Conservation (phyloP, 2,797 vertebrate genomes). For the Cygnus olor region DNA sequence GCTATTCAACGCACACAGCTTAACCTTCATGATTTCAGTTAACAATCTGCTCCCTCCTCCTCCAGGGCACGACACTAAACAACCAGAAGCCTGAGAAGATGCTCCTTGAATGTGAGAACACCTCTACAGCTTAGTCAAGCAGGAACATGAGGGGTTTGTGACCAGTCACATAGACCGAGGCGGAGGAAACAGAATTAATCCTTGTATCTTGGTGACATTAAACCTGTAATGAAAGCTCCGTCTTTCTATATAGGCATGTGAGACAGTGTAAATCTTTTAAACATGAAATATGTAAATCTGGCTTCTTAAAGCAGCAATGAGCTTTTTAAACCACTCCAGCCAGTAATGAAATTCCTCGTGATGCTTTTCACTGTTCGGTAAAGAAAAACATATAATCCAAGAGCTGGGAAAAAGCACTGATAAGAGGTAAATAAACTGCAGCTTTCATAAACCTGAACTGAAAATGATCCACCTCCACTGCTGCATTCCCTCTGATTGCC, state of each 20-base stretch:
- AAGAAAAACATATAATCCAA: neutral
- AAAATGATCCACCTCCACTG: neutral
- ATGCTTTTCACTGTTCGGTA: neutral
- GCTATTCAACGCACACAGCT: neutral
- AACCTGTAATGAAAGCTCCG: slow-evolving; percentile 14
- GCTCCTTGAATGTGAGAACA: neutral
- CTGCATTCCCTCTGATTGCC: neutral
- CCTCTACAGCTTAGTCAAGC: neutral
- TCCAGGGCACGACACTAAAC: neutral
- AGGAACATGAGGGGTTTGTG: neutral
- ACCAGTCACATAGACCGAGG: rapidly evolving
- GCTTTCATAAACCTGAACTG: neutral
- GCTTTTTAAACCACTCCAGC: neutral
- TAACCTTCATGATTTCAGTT: neutral
- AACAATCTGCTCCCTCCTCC: neutral
- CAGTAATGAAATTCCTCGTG: rapidly evolving
- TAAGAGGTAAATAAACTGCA: neutral
- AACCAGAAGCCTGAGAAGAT: neutral
- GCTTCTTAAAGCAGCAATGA: slow-evolving; percentile 27
- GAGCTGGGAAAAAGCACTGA: neutral
- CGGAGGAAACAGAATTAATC: slow-evolving; percentile 29
- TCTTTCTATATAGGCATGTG: neutral
- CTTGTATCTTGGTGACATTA: neutral
- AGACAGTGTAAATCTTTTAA: slow-evolving; percentile 33
- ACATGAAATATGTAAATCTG: slow-evolving; percentile 7